Base-by-base conservation (phyloP, 2,888 invertebrate species). In the Dynastes tityus region DNA sequence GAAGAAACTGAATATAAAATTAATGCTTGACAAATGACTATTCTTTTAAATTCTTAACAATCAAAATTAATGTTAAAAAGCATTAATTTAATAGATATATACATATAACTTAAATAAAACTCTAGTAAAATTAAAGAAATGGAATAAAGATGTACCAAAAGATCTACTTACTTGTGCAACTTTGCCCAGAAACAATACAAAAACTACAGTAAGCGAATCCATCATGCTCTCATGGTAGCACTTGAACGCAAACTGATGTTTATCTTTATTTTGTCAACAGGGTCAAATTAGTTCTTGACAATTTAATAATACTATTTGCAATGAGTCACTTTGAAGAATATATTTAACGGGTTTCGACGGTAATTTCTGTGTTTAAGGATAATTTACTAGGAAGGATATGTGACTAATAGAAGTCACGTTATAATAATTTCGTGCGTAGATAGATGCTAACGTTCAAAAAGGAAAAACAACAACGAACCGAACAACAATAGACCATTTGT, bases 241-340 rank as follows among this genome's bases (percentile, higher is more conserved):
- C 73, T 32, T 55, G 32, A 37, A 37, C 40, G 37, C 40, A 58
- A 58, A 73, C 73, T 73, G 58, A 58, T 45, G 58, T 8, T 73
- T 73, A 73, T 73, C 73, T 73, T 58, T 58, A 58, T 73, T 58
- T 73, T 58, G 73, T 58, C 73, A 73, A 58, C 73, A 58, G 73
- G 73, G 58, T 73, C 73, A 73, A 73, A 73, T 73, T 73, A 73
- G 73, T 32, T 27, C 37, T 73, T 40, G 73, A 40, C 58, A 73
- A 73, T 73, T 73, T 73, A 73, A 73, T 68, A 51, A 29, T 68
- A 68, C 51, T 29, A 68, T 68, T 68, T 51, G 68, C 49, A 51
- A 27, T 73, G 73, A 73, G 40, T 73, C 73, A 73, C 70, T 73
- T 73, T 16, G 58, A 58, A 22, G 73, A 73, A 73, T 70, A 29